Conservation (phyloP, 2,888 invertebrate genomes). For the Trichogramma evanescens region DNA sequence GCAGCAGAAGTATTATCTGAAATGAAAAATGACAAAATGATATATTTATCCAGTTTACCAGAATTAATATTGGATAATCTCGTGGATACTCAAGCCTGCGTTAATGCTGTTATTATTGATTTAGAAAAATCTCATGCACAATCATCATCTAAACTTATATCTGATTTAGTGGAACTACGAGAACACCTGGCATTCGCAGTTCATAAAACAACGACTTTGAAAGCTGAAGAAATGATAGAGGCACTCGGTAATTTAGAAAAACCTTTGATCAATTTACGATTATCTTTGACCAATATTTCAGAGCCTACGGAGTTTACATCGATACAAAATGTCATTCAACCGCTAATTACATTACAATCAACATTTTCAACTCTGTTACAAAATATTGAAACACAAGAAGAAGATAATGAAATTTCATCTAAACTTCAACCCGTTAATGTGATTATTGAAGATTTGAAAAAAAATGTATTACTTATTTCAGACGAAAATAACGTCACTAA, state of each 20-base stretch:
- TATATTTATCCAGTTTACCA: constrained; percentile 25
- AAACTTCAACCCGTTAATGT: constrained; percentile 28
- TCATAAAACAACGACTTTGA: constrained; percentile 37
- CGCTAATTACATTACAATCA: constrained; percentile 59
- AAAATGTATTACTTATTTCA: constrained; percentile 10
- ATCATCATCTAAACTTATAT: constrained; percentile 21
- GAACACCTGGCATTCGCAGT: constrained; percentile 36
- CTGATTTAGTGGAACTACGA: constrained; percentile 33
- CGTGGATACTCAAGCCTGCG: constrained; percentile 37
- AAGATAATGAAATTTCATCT: constrained; percentile 16
- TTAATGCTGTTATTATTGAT: constrained; percentile 33
- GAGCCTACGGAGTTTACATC: constrained; percentile 50
- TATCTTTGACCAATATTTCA: constrained; percentile 32
- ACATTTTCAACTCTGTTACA: constrained; percentile 62
- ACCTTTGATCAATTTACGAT: constrained; percentile 34
- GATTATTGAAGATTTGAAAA: constrained; percentile 34
- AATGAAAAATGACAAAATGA: constrained; percentile 10
- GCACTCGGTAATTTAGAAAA: constrained; percentile 35
- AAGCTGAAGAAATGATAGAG: constrained; percentile 33
- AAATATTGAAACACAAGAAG: constrained; percentile 48
- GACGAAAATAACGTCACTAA: not conserved
- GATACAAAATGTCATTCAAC: constrained; percentile 53
- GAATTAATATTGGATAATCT: constrained; percentile 38
- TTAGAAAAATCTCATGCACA: constrained; percentile 29
- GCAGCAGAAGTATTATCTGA: constrained; percentile 27